Base-by-base conservation (phyloP, 2,797 vertebrate species). In the Hylomyscus alleni region DNA sequence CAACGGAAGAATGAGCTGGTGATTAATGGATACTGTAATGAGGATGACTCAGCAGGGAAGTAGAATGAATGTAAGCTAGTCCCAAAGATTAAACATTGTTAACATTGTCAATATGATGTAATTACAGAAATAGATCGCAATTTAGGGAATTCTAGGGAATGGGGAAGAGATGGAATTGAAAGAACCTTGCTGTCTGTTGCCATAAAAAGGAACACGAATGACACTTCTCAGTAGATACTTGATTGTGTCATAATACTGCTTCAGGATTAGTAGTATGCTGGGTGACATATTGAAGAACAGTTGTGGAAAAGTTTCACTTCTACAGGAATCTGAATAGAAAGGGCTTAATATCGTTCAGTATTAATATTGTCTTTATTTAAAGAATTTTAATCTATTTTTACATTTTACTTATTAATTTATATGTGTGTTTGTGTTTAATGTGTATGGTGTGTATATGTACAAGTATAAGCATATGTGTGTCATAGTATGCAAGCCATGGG, bases 31-130 rank as follows among this genome's bases (percentile, higher is more conserved):
- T 19, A 85, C 76, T 40, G 11, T 88, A 56, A 37, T 26, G 72
- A 80, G 7, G 26, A 84, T 76, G 34, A 75, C 77, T 47, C 52
- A 69, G 12, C n/a, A 91, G 20, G n/a, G 40, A 69, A 86, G 52
- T 86, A 90, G 60, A 22, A 58, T 56, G 24, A 90, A 54, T 87
- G 40, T 37, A 95, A 83, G 54, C 72, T 26, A 90, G n/a, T 88
- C 3, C 7, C 1, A 5, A 76, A 81, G 15, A 26, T 80, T 94
- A 84, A 80, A 83, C 50, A 60, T 7, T 56, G 22, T 85, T 91
- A 90, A 97, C 47, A 52, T 58, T 95, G 60, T 83, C n/a, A 87
- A 93, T 95, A 83, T 87, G 47, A 80, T 37, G 83, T 83, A 83
- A 58, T 87, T 89, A 92, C 0, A 20, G 37, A 94, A 90, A 86